A percentile compares a stretch with the other conserved stretches of the same genome.
Conservation (phyloP, 2,888 invertebrate genomes). For the Pseudococcus viburni region DNA sequence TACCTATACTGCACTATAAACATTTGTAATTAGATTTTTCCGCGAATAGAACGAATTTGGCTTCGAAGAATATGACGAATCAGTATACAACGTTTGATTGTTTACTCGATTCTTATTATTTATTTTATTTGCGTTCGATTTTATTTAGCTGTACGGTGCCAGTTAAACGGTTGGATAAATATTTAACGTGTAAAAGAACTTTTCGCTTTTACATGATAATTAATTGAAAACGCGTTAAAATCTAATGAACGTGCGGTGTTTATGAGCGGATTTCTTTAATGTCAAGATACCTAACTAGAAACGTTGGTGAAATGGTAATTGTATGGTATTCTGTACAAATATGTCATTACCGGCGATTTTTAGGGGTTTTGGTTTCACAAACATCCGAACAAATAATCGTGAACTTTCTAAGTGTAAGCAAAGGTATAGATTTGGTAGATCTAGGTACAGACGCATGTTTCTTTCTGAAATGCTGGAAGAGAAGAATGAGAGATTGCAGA, state of each 20-base stretch:
- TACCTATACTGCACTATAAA: neutral
- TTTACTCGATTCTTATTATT: neutral
- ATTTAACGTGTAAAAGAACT: neutral
- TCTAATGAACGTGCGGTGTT: neutral
- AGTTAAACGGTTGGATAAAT: slow-evolving; percentile 30
- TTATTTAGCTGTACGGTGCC: slow-evolving; percentile 23
- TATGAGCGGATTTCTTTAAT: slow-evolving; percentile 2
- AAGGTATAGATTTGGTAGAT: too few species aligned
- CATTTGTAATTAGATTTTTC: neutral
- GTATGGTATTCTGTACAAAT: neutral
- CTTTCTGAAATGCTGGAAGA: too few species aligned
- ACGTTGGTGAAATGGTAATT: neutral
- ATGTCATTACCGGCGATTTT: neutral
- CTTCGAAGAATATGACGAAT: neutral
- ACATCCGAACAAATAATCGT: too few species aligned
- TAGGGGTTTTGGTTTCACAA: too few species aligned
- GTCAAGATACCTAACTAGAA: neutral
- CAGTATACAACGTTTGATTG: neutral
- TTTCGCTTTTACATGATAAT: slow-evolving; percentile 29
- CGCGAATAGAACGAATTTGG: neutral
- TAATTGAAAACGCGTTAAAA: slow-evolving; percentile 41
- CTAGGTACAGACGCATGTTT: too few species aligned
- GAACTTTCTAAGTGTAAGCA: too few species aligned
- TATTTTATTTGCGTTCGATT: slow-evolving; percentile 37
- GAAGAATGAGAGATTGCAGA: too few species aligned